phyloP scores from a whole-genome alignment of 1,140 invertebrate species.

The Papilio helenus region DNA sequence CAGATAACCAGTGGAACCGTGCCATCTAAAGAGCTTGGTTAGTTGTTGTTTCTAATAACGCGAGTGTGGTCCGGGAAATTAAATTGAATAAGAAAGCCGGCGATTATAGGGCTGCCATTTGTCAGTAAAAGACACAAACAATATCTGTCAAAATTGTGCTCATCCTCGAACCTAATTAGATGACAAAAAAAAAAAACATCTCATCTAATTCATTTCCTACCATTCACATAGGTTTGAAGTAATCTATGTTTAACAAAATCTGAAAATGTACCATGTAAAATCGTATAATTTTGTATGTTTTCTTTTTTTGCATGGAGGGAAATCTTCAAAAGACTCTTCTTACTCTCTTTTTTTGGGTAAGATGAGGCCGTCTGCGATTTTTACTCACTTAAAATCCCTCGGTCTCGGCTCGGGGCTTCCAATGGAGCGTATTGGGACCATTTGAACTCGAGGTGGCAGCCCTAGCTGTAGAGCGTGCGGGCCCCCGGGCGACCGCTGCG shows the following conservation, averaged over 20 bases:
- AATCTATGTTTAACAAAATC: background rate
- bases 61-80: conserved; percentile 59
- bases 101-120: conserved; percentile 41
- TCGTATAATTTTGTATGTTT: background rate
- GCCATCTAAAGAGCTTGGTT: no score
- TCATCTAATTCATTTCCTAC: background rate
- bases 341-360: no score
- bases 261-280: background rate
- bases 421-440: no score
- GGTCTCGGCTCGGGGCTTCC: no score
- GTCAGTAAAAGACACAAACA: background rate
- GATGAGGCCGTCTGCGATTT: no score
- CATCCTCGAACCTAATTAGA: background rate
- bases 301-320: background rate
- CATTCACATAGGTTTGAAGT: background rate
- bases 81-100: conserved; percentile 60
- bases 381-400: no score
- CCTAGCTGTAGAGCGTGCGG: conserved; percentile 45
- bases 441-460: background rate
- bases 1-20: no score
- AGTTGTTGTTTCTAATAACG: no score
- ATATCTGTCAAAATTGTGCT: background rate
- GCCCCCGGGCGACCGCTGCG: conserved; percentile 38
- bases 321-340: no score
- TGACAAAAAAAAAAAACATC: background rate